Evolutionary conservation across 2,797 vertebrate species (phyloP), one percentile per base, ranked within the genome.

Genomic region (Hippocampus kuda): DNA sequence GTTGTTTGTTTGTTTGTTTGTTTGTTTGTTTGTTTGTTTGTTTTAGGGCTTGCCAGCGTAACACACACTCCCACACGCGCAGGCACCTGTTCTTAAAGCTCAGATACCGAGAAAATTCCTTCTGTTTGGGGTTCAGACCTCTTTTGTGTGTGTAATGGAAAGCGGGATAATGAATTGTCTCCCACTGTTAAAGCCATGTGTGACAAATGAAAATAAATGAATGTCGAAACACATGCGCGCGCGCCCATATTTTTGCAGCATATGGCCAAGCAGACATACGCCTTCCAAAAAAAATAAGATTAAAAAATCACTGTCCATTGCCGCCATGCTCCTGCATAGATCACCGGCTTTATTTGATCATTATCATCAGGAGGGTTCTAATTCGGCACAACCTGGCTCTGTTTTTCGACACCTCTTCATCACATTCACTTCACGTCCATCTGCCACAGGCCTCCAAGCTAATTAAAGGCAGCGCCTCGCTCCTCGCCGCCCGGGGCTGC

Each of bases 181-280:
- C 79, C 71, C 72, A 7, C 77, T 72, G 77, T 77, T 78, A 72
- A 76, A 79, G 79, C 75, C 68, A n/a, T 78, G 80, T 85, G 81
- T 83, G 81, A 86, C 83, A 85, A 87, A 86, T 87, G 69, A 82
- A 83, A 86, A 85, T 74, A 71, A 84, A 87, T 83, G 74, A 78
- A 76, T 73, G 68, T 68, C 6, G 42, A 71, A 51, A 72, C 74
- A 71, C 53, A 70, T 59, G 26, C 13, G 51, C 49, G 59, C 68
- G 64, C 69, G 67, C 68, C 15, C 12, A 13, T 46, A 73, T 53
- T 30, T 72, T 27, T n/a, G 11, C 60, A 44, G 70, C 80, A 84
- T 85, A 85, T 80, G 83, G 80, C 72, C 66, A 38, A 38, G 34
- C 34, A 34, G 34, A 34, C 34, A 34, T 34, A 7, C 72, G 75